These are phyloP conservation scores for Brachionus rotundiformis DNA, from an alignment of 1,140 invertebrate species.

Conservation along the genomic window DNA sequence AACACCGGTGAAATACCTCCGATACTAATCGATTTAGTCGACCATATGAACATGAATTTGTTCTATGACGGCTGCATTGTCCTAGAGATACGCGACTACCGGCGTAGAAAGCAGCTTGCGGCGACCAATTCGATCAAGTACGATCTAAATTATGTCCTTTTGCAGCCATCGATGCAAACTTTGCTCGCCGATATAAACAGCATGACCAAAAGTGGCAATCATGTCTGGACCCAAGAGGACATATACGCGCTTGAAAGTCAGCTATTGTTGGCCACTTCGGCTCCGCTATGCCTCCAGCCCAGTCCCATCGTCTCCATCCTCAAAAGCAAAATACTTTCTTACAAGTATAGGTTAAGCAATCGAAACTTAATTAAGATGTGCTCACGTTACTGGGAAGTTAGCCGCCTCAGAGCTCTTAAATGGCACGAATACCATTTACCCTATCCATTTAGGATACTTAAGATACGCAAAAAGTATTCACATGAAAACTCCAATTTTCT, in stretches of 20 bases:
- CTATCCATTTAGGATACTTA: conserved; percentile 55
- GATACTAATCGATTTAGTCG: conserved; percentile 78
- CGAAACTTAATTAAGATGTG: conserved; percentile 71
- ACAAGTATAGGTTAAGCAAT: conserved; percentile 74
- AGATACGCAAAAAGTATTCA: conserved; percentile 58
- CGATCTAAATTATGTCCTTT: conserved; percentile 73
- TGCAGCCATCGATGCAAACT: conserved; percentile 81
- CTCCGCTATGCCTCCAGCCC: conserved; percentile 82
- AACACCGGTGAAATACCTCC: conserved; percentile 70
- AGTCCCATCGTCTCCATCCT: conserved; percentile 76
- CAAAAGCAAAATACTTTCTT: conserved; percentile 73
- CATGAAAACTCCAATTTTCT: neutral
- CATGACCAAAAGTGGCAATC: conserved; percentile 69
- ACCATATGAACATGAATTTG: conserved; percentile 73
- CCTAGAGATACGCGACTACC: conserved; percentile 83
- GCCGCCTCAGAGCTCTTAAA: conserved; percentile 65
- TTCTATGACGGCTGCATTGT: conserved; percentile 90
- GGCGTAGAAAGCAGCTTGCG: conserved; percentile 65
- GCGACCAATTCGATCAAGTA: conserved; percentile 57
- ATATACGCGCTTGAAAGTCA: conserved; percentile 77
- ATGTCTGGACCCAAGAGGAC: conserved; percentile 75
- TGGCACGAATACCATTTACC: conserved; percentile 43
- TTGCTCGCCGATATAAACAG: conserved; percentile 74
- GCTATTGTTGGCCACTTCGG: conserved; percentile 77
- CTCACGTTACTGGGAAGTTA: conserved; percentile 12